These are phyloP conservation scores for Zaprionus taronus DNA, from an alignment of 1,140 invertebrate genomes.

Conservation along the genomic window DNA sequence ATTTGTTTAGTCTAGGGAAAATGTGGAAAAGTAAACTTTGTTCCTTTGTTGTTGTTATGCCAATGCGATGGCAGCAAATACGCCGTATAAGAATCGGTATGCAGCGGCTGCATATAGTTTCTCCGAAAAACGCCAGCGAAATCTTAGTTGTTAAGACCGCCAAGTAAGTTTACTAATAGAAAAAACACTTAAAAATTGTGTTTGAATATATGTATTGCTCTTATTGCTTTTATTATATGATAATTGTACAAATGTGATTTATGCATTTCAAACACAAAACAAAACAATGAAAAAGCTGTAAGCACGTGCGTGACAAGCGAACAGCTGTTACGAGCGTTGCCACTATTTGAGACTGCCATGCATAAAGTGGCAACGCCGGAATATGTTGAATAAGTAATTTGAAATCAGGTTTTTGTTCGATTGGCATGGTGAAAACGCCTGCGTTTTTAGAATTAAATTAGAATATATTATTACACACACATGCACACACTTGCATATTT, in stretches of 20 bases:
- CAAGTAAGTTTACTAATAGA: not conserved
- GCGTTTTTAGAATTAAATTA: not conserved
- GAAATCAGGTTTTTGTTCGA: slow-evolving; percentile 1
- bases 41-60: not conserved
- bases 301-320: not conserved
- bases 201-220: not conserved
- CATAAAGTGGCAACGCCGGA: not conserved
- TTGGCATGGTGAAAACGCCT: slow-evolving; percentile 24
- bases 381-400: slow-evolving; percentile 6
- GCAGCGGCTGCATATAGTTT: not conserved
- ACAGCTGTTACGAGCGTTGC: not conserved
- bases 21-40: not conserved
- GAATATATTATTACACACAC: not conserved
- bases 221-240: not conserved
- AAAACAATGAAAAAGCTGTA: not conserved
- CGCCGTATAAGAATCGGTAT: not conserved
- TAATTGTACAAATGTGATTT: not conserved
- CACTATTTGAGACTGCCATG: not conserved
- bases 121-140: not conserved
- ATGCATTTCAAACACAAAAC: not conserved
- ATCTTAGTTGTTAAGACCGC: not conserved
- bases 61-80: not conserved
- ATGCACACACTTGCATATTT: not conserved
- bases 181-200: not conserved
- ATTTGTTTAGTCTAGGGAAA: not conserved